phyloP scores from a whole-genome alignment of 2,888 invertebrate species.

The Epinotia demarniana region DNA sequence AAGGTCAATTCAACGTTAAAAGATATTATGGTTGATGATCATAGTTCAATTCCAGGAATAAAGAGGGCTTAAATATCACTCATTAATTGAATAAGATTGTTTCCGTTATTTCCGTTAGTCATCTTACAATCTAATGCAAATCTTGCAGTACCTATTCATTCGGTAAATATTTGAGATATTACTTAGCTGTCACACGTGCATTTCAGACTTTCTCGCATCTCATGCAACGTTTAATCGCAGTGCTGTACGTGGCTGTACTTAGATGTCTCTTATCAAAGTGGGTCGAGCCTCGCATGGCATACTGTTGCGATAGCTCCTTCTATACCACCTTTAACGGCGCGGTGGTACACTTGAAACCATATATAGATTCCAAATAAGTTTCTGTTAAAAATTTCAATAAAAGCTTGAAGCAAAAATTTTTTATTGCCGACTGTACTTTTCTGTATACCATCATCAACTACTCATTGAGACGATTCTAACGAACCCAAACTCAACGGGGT shows the following conservation, averaged over 20 bases:
- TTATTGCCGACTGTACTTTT: too few species aligned
- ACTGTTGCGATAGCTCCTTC: slow-evolving; percentile 74
- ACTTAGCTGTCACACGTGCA: slow-evolving; percentile 1
- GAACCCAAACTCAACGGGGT: too few species aligned
- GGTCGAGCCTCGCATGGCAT: slow-evolving; percentile 61
- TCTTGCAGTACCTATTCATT: background rate
- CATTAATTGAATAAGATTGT: background rate
- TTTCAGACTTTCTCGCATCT: slow-evolving; percentile 26
- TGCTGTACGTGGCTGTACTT: slow-evolving; percentile 29
- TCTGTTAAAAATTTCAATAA: too few species aligned
- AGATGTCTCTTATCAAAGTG: slow-evolving; percentile 73
- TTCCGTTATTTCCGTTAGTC: background rate
- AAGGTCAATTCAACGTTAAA: background rate
- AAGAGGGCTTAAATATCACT: background rate
- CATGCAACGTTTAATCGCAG: slow-evolving; percentile 37
- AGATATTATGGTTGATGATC: background rate
- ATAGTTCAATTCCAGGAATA: background rate
- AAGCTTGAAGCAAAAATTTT: too few species aligned
- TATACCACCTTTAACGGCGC: slow-evolving; percentile 54
- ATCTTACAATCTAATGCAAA: background rate
- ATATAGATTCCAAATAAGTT: too few species aligned
- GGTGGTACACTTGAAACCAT: slow-evolving; percentile 38
- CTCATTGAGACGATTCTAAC: too few species aligned
- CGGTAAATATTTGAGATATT: background rate
- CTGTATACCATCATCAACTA: too few species aligned